Evolutionary conservation across 2,797 vertebrate species (phyloP).

Genomic region (Parauchenoglanis ngamensis): DNA sequence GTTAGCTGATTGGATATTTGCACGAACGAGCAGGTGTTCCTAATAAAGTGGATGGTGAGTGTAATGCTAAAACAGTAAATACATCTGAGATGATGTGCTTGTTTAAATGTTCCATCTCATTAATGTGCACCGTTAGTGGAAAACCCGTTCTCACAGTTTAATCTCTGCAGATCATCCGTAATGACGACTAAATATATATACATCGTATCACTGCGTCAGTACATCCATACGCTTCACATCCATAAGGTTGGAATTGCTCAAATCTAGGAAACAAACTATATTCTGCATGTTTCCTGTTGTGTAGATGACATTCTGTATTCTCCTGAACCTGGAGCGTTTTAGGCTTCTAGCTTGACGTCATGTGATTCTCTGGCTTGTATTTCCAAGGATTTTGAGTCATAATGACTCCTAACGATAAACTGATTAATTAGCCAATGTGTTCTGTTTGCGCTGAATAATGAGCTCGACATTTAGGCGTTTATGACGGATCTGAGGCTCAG

Average conservation of each 20-base stretch:
- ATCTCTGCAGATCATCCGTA: not conserved
- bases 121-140: not conserved
- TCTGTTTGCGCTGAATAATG: conserved; percentile 28
- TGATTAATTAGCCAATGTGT: conserved; percentile 37
- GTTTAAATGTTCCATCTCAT: not conserved
- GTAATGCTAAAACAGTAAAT: not conserved
- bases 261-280: not conserved
- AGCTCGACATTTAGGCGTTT: conserved; percentile 11
- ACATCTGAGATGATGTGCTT: not conserved
- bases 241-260: not conserved
- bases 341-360: not conserved
- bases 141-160: not conserved
- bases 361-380: conserved; percentile 7
- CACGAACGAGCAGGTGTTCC: not conserved
- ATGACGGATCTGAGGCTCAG: not conserved
- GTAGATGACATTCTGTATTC: not conserved
- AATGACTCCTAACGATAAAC: conserved; percentile 34
- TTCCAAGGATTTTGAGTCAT: conserved; percentile 34
- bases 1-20: not conserved
- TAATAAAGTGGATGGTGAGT: not conserved
- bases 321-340: no score
- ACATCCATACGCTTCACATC: no score
- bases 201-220: not conserved
- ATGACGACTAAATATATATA: not conserved
- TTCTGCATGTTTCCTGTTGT: no score